Evolutionary conservation across 2,113 vertebrate genomes (phyloP).

Genomic region (Datnioides undecimradiatus): DNA sequence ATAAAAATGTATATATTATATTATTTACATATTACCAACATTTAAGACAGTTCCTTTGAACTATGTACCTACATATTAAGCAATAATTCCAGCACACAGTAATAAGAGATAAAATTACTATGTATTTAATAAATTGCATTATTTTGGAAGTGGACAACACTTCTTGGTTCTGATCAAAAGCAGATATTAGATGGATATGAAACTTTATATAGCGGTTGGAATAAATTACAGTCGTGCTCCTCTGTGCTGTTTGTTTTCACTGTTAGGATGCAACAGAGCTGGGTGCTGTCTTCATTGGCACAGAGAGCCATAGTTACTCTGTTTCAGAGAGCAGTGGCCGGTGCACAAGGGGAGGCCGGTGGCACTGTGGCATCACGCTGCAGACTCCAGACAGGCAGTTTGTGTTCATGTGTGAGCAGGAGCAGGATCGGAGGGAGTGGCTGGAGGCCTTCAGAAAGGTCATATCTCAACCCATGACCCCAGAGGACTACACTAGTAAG

Average conservation of each 20-base stretch:
- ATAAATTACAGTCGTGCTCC: neutral
- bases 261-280: slow-evolving; percentile 90
- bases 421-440: slow-evolving; percentile 91
- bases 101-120: neutral
- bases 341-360: slow-evolving; percentile 82
- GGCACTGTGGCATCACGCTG: slow-evolving; percentile 87
- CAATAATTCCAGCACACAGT: neutral
- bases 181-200: neutral
- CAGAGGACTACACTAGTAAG: slow-evolving; percentile 84
- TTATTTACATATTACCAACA: too few relatives aligned
- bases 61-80: neutral
- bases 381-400: slow-evolving; percentile 88
- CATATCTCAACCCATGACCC: slow-evolving; percentile 86
- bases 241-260: neutral
- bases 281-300: slow-evolving; percentile 91
- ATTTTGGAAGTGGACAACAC: neutral
- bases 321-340: slow-evolving; percentile 82
- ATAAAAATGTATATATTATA: neutral
- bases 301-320: slow-evolving; percentile 86
- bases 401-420: slow-evolving; percentile 90
- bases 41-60: too few relatives aligned
- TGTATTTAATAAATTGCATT: neutral
- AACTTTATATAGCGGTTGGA: neutral
- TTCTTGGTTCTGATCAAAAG: neutral
- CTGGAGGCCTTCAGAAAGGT: slow-evolving; percentile 86